Evolutionary conservation across 2,888 invertebrate species (phyloP), one percentile per base, ranked within the genome.

Genomic region (Hymenopus coronatus): DNA sequence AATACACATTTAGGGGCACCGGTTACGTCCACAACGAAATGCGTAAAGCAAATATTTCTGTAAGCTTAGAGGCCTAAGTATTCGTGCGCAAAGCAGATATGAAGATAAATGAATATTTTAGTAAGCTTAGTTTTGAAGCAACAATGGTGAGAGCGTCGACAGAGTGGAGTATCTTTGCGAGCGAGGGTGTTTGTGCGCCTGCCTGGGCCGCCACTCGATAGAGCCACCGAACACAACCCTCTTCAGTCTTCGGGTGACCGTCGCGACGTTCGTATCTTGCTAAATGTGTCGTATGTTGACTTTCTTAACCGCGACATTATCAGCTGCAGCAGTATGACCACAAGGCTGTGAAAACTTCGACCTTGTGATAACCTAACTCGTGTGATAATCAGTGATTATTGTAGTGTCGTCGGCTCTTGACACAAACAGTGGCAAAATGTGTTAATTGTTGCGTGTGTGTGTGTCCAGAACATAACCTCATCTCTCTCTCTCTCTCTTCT

Each of bases 81-180:
- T n/a, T n/a, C n/a, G n/a, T n/a, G n/a, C n/a, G n/a, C n/a, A n/a
- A n/a, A n/a, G n/a, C n/a, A n/a, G n/a, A n/a, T n/a, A n/a, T n/a
- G n/a, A n/a, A n/a, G n/a, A n/a, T n/a, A n/a, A n/a, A n/a, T n/a
- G n/a, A 12, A 40, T 40, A 12, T 12, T 9, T 40, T 40, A 40
- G 40, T 40, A 40, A 40, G n/a, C n/a, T n/a, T n/a, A 40, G 40
- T 40, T 40, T 4, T 40, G 7, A 40, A 4, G 15, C 54, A 70
- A 70, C 54, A 70, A 70, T 70, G 20, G 25, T 3, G 20, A 70
- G 20, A 15, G 20, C 54, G 54, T 70, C 20, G 54, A 70, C 54
- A 33, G 87, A 87, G 87, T 87, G 87, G 33, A 82, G 20, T 87
- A 82, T 87, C 87, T 87, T 87, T 33, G 87, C 82, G 3, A 87